Evolutionary conservation across 2,888 invertebrate genomes (phyloP), one percentile per base, ranked within the genome.

Genomic region (Tenodera sinensis): DNA sequence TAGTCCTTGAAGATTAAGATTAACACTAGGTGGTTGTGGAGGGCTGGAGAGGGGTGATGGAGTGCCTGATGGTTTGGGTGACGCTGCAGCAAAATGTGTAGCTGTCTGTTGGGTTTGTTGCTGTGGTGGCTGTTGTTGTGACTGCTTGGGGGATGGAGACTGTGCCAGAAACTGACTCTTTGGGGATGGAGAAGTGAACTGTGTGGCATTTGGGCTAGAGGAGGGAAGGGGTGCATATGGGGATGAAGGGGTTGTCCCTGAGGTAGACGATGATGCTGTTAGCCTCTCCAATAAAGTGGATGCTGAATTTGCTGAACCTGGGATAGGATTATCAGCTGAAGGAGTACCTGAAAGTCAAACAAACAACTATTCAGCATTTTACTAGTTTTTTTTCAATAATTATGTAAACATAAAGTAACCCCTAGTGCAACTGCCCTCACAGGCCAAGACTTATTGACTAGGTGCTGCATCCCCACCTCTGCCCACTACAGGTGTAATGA

Each of bases 1-100:
- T 91, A 97, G 85, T 91, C 97, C 96, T 94, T 97, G 96, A 89
- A 96, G 93, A 92, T 95, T 90, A 42, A 90, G 54, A 86, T 88
- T 91, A 71, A 89, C 89, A 28, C 87, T 95, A 9, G 95, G 93
- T 27, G 85, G 90, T 91, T 91, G 89, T 8, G 86, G 85, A 28
- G 91, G 85, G 93, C 95, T 95, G 92, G 95, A 95, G 93, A 95
- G 93, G 81, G 95, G 95, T 15, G 90, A 89, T 15, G 90, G 89
- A 28, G 90, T 90, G 42, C 84, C 85, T 15, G 90, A 85, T 27
- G 87, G 83, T 85, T 90, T 90, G 3, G 89, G 90, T 25, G 89
- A 88, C 3, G 90, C 88, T 27, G 90, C 87, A 25, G 90, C 25
- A 27, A 85, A 85, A 42, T 85, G 85, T 25, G 85, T 86, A 42